These are phyloP conservation scores for Saccostrea echinata DNA, from an alignment of 1,140 invertebrate species.

Conservation along the genomic window DNA sequence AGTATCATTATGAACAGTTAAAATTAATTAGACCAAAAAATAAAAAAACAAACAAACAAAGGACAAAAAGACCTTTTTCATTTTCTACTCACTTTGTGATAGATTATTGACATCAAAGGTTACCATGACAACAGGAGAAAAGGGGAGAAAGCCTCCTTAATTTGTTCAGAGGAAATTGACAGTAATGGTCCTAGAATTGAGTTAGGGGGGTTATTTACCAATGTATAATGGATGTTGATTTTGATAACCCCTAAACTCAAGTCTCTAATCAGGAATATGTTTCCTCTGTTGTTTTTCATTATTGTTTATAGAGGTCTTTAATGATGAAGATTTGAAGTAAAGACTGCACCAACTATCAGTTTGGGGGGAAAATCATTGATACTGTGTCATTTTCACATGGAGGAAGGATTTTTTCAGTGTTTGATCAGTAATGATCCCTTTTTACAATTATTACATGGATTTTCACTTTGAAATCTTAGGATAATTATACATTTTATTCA, in stretches of 20 bases:
- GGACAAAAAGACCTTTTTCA: neutral
- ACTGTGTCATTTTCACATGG: too few species aligned
- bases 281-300: neutral
- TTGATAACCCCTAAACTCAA: neutral
- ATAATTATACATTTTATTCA: too few species aligned
- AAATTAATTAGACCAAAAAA: neutral
- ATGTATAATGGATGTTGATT: neutral
- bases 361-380: too few species aligned
- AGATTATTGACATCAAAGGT: constrained; percentile 13
- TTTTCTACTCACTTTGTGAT: neutral
- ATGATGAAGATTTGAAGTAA: neutral
- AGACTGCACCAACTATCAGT: too few species aligned
- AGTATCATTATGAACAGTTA: too few species aligned
- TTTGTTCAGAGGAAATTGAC: neutral
- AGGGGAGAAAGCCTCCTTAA: neutral
- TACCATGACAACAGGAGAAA: neutral
- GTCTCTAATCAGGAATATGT: neutral
- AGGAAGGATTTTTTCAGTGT: too few species aligned
- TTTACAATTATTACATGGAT: too few species aligned
- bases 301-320: neutral
- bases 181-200: constrained; percentile 6
- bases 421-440: too few species aligned
- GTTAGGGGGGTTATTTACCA: neutral
- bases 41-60: neutral
- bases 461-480: too few species aligned